A percentile compares a stretch with the other conserved stretches of the same genome.
Conservation (phyloP, 1,140 invertebrate genomes). For the Phymorhynchus buccinoides region DNA sequence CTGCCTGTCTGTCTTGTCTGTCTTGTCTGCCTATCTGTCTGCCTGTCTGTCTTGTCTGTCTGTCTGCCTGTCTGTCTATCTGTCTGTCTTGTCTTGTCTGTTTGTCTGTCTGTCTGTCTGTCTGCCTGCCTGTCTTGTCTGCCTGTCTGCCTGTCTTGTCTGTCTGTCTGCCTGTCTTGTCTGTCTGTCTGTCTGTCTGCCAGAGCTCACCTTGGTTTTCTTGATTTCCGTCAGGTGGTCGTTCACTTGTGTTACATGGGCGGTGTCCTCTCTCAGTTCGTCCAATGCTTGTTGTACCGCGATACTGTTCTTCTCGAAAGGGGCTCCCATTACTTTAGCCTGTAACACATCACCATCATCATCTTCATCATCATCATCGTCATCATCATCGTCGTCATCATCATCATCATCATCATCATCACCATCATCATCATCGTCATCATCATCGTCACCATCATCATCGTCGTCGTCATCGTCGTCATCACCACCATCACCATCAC, state of each 20-base stretch:
- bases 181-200: too few relatives aligned
- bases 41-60: too few relatives aligned
- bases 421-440: background rate
- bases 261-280: conserved; percentile 47
- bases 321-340: conserved; percentile 51
- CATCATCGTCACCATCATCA: background rate
- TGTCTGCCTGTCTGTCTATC: too few relatives aligned
- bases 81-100: too few relatives aligned
- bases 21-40: too few relatives aligned
- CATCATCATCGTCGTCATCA: background rate
- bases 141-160: too few relatives aligned
- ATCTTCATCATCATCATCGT: background rate
- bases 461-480: background rate
- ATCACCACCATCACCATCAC: background rate
- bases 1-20: too few relatives aligned
- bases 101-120: too few relatives aligned
- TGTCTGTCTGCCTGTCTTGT: too few relatives aligned
- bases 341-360: conserved; percentile 41
- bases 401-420: background rate
- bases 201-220: conserved; percentile 50
- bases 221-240: conserved; percentile 59
- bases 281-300: conserved; percentile 62
- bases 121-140: too few relatives aligned
- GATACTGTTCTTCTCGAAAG: conserved; percentile 59
- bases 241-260: conserved; percentile 54